Conservation (phyloP, 1,140 invertebrate species). For the Drosophila jambulina region DNA sequence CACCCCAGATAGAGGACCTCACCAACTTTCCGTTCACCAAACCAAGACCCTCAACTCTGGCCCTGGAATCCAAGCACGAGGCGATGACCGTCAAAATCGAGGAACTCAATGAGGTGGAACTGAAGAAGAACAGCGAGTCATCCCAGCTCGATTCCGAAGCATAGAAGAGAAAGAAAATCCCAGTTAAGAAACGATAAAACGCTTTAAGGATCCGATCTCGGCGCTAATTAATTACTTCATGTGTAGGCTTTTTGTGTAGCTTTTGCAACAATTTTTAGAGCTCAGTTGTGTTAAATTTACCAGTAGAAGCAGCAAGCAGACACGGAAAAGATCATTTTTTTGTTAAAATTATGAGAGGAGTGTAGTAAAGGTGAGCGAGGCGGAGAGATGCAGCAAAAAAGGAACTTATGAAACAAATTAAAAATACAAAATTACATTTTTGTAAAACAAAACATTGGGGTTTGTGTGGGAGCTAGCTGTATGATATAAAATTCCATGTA, state of each 20-base stretch:
- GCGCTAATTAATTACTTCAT: slow-evolving; percentile 38
- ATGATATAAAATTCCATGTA: no score
- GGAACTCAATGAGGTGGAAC: slow-evolving; percentile 32
- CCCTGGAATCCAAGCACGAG: slow-evolving; percentile 68
- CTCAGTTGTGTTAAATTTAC: slow-evolving; percentile 15
- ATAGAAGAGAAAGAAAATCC: slow-evolving; percentile 16
- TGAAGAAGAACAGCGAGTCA: slow-evolving; percentile 47
- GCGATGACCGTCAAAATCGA: slow-evolving; percentile 25
- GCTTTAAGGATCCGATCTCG: slow-evolving; percentile 66
- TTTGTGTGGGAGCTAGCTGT: background rate
- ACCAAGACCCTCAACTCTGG: slow-evolving; percentile 76
- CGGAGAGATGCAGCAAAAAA: slow-evolving; percentile 23
- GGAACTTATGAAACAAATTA: slow-evolving; percentile 44
- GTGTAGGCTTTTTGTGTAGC: slow-evolving; percentile 67
- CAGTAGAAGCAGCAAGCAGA: slow-evolving; percentile 31
- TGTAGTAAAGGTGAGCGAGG: slow-evolving; percentile 38
- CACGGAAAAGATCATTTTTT: slow-evolving; percentile 21
- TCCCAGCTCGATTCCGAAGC: slow-evolving; percentile 23
- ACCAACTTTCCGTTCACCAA: slow-evolving; percentile 80
- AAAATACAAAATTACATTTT: slow-evolving; percentile 74
- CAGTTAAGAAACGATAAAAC: slow-evolving; percentile 32
- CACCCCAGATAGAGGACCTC: slow-evolving; percentile 87
- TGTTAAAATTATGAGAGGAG: slow-evolving; percentile 38
- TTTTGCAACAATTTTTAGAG: slow-evolving; percentile 63
- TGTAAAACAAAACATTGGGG: slow-evolving; percentile 61